phyloP scores from a whole-genome alignment of 92 coral and sea anemone genomes.

The Porites divaricata region DNA sequence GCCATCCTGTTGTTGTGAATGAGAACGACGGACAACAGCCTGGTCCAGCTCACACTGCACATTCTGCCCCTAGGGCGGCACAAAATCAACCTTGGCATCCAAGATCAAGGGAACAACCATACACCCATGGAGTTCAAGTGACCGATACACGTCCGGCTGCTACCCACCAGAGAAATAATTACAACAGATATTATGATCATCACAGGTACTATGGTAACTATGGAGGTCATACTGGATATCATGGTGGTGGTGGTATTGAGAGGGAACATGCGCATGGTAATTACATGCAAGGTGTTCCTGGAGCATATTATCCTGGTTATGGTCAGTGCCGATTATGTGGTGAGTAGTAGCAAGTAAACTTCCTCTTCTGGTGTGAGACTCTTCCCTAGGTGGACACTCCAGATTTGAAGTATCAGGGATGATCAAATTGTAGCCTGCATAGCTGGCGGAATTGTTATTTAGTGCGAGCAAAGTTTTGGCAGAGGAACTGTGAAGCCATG shows the following conservation, averaged over 20 bases:
- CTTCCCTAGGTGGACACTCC: no score
- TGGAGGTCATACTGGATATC: slow-evolving; percentile 30
- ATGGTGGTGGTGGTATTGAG: slow-evolving; percentile 24
- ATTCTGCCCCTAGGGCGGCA: not conserved
- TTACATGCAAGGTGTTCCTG: slow-evolving; percentile 52
- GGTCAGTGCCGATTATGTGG: slow-evolving; percentile 86
- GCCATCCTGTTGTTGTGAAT: slow-evolving; percentile 24
- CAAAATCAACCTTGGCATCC: slow-evolving; percentile 11
- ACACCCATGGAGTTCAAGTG: slow-evolving; percentile 29
- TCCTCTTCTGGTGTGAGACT: not conserved
- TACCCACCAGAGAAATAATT: slow-evolving; percentile 32
- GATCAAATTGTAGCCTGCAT: no score
- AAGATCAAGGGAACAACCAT: slow-evolving; percentile 26
- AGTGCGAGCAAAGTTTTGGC: no score
- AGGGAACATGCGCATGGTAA: slow-evolving; percentile 22
- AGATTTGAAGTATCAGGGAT: no score
- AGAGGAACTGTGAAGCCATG: no score
- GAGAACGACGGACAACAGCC: slow-evolving; percentile 12
- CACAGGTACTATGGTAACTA: slow-evolving; percentile 45
- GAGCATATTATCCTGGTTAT: slow-evolving; percentile 57
- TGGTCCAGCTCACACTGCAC: not conserved
- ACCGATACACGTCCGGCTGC: slow-evolving; percentile 25
- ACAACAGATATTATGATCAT: slow-evolving; percentile 35
- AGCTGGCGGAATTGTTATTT: no score
- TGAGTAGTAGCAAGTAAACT: slow-evolving; percentile 24